Conservation (phyloP, 1,140 invertebrate genomes). For the Aphidius gifuensis region DNA sequence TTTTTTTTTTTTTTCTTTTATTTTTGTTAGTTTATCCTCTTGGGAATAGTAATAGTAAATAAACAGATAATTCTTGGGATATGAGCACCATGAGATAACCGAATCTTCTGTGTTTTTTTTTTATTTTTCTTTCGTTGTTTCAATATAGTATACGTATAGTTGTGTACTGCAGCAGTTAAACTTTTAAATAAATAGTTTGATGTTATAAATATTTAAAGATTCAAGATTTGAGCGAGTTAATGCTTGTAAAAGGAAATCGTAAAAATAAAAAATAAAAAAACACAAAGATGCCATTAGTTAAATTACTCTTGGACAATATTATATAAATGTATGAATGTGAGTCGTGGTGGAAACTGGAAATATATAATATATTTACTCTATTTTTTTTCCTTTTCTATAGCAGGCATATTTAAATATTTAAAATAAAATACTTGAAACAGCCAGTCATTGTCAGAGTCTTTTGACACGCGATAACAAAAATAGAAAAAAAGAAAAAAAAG, state of each 20-base stretch:
- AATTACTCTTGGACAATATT: conserved; percentile 47
- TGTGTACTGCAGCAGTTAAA: background rate
- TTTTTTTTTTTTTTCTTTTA: background rate
- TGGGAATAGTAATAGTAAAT: conserved; percentile 30
- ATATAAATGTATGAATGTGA: no score
- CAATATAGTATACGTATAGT: background rate
- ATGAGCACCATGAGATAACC: background rate
- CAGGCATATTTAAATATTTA: no score
- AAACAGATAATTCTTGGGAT: conserved; percentile 27
- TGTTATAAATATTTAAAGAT: no score
- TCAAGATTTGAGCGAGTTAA: no score
- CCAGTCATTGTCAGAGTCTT: no score
- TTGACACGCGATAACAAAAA: no score
- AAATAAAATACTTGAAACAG: no score
- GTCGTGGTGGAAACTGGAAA: no score
- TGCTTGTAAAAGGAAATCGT: background rate
- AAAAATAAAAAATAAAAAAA: background rate
- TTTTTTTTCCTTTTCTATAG: no score
- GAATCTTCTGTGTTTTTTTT: conserved; percentile 1
- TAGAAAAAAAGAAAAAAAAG: no score
- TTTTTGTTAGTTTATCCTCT: background rate
- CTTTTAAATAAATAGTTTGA: no score
- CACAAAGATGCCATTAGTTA: conserved; percentile 45
- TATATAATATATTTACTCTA: no score
- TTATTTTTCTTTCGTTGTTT: background rate